Conservation (phyloP, 1,140 invertebrate species). For the Brachionus asplanchnoidis region DNA sequence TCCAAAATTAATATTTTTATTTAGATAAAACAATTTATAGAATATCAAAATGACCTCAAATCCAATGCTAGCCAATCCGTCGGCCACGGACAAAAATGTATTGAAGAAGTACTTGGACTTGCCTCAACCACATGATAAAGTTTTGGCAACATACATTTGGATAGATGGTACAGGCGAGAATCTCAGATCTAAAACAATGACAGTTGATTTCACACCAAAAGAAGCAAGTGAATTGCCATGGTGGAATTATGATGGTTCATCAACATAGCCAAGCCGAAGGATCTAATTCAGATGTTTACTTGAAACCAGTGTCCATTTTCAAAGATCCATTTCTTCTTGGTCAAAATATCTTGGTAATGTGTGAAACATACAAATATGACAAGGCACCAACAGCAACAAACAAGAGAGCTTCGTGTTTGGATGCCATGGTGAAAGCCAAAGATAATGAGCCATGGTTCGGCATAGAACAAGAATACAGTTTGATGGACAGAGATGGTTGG, state of each 20-base stretch:
- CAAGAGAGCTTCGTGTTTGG: constrained; percentile 68
- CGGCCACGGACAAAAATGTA: constrained; percentile 33
- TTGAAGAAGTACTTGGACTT: constrained; percentile 33
- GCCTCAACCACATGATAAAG: constrained; percentile 11
- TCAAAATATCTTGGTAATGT: constrained; percentile 83
- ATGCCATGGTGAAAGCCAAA: constrained; percentile 68
- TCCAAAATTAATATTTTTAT: too few species aligned
- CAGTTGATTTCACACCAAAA: constrained; percentile 71
- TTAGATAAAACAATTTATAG: not conserved
- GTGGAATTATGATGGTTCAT: constrained; percentile 92
- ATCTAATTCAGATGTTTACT: constrained; percentile 74
- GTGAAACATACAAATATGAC: constrained; percentile 71
- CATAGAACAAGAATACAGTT: constrained; percentile 85
- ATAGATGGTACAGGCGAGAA: constrained; percentile 87
- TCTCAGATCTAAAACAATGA: constrained; percentile 79
- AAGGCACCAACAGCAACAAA: constrained; percentile 70
- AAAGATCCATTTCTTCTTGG: constrained; percentile 79
- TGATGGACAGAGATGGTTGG: constrained; percentile 78
- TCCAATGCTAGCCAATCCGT: constrained; percentile 34
- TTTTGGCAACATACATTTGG: constrained; percentile 72
- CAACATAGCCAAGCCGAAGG: constrained; percentile 62
- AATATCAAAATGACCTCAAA: not conserved
- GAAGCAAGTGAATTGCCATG: constrained; percentile 74
- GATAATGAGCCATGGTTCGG: constrained; percentile 88
- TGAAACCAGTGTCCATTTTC: constrained; percentile 81